Conservation (phyloP, 2,797 vertebrate species). For the Liasis olivaceus region DNA sequence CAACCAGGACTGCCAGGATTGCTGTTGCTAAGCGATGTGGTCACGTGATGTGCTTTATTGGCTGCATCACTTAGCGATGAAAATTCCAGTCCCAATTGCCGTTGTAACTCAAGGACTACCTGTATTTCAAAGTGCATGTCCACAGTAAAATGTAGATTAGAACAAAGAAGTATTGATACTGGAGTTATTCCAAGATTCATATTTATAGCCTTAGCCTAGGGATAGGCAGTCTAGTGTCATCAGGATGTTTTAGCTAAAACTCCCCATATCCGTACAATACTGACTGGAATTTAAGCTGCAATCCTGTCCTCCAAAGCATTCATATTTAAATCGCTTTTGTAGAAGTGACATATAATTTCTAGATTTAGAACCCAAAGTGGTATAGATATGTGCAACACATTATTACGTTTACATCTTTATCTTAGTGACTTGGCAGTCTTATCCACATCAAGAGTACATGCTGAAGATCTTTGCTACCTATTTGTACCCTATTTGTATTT, state of each 20-base stretch:
- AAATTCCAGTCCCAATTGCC: not conserved
- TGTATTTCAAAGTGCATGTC: not conserved
- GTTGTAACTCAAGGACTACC: not conserved
- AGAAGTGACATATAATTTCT: not conserved
- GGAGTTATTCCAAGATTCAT: not conserved
- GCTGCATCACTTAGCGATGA: not conserved
- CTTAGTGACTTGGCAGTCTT: not conserved
- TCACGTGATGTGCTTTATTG: not conserved
- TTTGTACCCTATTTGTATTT: not conserved
- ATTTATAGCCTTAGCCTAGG: not conserved
- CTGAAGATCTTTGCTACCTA: not conserved
- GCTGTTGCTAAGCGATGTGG: not conserved
- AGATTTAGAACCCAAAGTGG: not conserved
- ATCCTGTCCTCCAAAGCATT: not conserved
- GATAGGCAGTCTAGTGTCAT: not conserved
- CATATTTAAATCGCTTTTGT: not conserved
- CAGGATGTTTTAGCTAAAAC: not conserved
- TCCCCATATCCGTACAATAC: not conserved
- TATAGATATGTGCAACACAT: not conserved
- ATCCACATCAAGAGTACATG: not conserved
- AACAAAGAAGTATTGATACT: not conserved
- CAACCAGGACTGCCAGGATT: not conserved
- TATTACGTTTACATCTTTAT: not conserved
- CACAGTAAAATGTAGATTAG: not conserved
- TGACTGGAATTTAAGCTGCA: not conserved